Evolutionary conservation across 2,888 invertebrate genomes (phyloP).

Genomic region (Plebejus anna): DNA sequence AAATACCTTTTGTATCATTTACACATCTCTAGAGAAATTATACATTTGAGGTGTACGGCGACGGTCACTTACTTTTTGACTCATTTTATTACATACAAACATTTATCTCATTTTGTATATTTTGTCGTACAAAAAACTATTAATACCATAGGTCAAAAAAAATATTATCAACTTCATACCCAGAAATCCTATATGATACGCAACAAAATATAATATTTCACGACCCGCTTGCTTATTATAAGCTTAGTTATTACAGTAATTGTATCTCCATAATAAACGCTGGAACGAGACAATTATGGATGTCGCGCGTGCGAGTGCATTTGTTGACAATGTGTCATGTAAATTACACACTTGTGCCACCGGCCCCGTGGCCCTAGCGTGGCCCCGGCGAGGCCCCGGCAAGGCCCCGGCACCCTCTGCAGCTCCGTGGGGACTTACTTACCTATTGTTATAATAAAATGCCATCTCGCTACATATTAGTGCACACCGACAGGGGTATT

Average conservation of each 20-base stretch:
- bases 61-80: too few relatives aligned
- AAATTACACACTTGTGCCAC: conserved; percentile 66
- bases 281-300: conserved; percentile 45
- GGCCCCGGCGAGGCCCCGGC: not conserved
- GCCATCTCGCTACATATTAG: conserved; percentile 57
- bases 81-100: too few relatives aligned
- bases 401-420: conserved; percentile 37
- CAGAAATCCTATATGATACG: too few relatives aligned
- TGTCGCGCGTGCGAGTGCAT: conserved; percentile 55
- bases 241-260: conserved; percentile 17
- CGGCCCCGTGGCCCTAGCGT: conserved; percentile 32
- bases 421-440: conserved; percentile 50
- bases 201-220: not conserved
- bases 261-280: conserved; percentile 23
- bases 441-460: conserved; percentile 77
- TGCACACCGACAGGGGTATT: conserved; percentile 44
- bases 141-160: too few relatives aligned
- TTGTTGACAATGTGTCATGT: conserved; percentile 63
- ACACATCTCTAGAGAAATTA: too few relatives aligned
- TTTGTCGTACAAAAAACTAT: too few relatives aligned
- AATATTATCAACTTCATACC: too few relatives aligned
- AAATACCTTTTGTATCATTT: too few relatives aligned
- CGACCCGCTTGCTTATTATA: not conserved
- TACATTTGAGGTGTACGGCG: too few relatives aligned
- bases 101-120: too few relatives aligned